Evolutionary conservation across 2,797 vertebrate species (phyloP).

Genomic region (Platyrinchus mystaceus): DNA sequence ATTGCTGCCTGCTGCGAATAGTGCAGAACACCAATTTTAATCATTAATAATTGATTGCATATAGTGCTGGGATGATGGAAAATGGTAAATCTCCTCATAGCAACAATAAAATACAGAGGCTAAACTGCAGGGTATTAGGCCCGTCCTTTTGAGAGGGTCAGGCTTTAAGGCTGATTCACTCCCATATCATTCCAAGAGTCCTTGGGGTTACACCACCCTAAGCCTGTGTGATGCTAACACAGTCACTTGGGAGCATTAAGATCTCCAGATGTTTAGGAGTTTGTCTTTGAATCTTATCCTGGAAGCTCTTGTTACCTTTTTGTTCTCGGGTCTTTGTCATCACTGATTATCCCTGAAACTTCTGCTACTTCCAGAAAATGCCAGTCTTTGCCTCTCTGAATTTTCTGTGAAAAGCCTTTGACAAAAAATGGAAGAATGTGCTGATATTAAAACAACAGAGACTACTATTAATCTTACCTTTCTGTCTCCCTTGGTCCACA

Average conservation of each 20-base stretch:
- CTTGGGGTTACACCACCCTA: fast-evolving
- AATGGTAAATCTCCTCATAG: background rate
- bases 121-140: background rate
- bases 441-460: background rate
- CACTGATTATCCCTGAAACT: background rate
- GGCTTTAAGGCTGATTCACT: background rate
- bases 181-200: background rate
- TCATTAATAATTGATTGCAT: background rate
- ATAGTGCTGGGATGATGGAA: background rate
- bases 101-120: background rate
- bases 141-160: background rate
- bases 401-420: background rate
- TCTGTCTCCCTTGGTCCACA: background rate
- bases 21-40: background rate
- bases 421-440: background rate
- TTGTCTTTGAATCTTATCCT: background rate
- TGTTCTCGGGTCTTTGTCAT: background rate
- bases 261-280: background rate
- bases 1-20: background rate
- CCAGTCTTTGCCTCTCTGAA: background rate
- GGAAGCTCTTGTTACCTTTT: background rate
- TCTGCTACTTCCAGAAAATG: background rate
- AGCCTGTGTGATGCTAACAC: background rate
- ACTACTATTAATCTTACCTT: background rate
- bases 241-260: background rate